Percentiles rank a stretch among this genome's conserved stretches.
Conservation (phyloP, 2,797 vertebrate genomes). For the Spinus pinus region DNA sequence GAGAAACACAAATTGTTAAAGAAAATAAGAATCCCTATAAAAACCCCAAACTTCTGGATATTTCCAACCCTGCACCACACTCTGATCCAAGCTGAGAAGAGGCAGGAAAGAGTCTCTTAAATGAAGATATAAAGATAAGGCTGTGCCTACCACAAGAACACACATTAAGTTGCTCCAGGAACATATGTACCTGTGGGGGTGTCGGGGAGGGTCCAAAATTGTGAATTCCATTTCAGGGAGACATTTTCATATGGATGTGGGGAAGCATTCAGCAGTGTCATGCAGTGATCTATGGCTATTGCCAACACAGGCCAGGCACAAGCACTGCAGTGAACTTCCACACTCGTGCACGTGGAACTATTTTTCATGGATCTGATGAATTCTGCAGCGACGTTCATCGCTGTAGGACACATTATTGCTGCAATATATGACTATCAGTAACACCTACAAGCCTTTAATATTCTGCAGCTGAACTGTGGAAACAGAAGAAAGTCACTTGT, state of each 20-base stretch:
- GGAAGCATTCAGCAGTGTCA: not conserved
- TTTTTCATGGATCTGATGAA: slow-evolving; percentile 18
- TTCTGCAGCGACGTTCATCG: not conserved
- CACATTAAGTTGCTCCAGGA: not conserved
- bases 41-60: not conserved
- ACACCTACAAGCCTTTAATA: slow-evolving; percentile 46
- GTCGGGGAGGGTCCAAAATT: not conserved
- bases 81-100: not conserved
- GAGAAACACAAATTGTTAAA: not conserved
- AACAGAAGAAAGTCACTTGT: slow-evolving; percentile 21
- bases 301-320: not conserved
- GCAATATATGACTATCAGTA: not conserved
- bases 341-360: not conserved
- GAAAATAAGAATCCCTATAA: not conserved
- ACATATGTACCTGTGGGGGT: not conserved
- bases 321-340: not conserved
- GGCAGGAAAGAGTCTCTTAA: not conserved
- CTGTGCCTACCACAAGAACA: not conserved
- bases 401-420: not conserved
- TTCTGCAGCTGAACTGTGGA: not conserved
- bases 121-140: not conserved
- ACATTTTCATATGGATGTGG: not conserved
- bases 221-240: not conserved
- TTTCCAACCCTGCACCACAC: not conserved
- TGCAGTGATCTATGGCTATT: not conserved